Conservation (phyloP, 2,888 invertebrate species). For the Lasioglossum vierecki region DNA sequence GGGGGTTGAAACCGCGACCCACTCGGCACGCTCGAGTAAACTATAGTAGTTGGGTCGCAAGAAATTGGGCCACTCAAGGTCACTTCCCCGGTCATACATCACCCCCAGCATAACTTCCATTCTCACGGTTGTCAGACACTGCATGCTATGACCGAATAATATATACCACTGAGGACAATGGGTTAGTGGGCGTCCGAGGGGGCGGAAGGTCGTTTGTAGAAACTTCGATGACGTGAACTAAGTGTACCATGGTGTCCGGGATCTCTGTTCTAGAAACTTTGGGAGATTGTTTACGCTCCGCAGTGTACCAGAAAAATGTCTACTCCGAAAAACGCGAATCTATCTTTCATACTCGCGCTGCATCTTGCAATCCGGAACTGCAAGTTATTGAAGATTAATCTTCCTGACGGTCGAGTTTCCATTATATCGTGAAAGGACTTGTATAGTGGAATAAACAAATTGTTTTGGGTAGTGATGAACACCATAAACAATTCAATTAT, state of each 20-base stretch:
- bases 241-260: background rate
- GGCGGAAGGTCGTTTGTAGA: background rate
- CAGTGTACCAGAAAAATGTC: background rate
- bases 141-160: background rate
- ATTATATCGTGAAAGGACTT: background rate
- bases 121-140: constrained; percentile 10
- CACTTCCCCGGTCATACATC: constrained; percentile 16
- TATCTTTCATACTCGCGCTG: background rate
- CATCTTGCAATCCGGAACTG: background rate
- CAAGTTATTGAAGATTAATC: background rate
- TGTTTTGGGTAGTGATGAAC: too few species aligned
- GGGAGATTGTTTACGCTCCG: background rate
- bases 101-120: background rate
- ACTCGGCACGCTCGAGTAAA: background rate
- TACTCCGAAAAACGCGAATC: background rate
- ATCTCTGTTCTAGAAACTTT: background rate
- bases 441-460: background rate
- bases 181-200: background rate
- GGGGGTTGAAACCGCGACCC: background rate
- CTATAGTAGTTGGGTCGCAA: constrained; percentile 28
- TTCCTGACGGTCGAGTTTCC: background rate
- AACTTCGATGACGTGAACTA: background rate
- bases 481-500: too few species aligned
- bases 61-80: constrained; percentile 39
- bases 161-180: constrained; percentile 14